These are phyloP conservation scores for Potorous gilbertii DNA, from an alignment of 2,797 vertebrate species.

Conservation along the genomic window DNA sequence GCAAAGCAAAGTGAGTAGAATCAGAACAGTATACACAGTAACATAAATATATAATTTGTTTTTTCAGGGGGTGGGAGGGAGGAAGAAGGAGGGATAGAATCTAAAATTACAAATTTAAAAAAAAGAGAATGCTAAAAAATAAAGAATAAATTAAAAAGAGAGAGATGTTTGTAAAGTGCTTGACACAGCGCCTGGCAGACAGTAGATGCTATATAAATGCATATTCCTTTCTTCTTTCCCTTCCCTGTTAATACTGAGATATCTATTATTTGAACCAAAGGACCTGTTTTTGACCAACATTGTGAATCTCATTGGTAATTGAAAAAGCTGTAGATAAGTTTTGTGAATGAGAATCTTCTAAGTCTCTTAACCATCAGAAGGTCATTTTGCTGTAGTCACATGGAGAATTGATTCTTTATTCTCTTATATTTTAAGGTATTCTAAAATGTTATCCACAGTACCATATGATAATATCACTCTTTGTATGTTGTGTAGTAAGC, in stretches of 20 bases:
- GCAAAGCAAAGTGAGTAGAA: background rate
- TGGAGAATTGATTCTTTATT: background rate
- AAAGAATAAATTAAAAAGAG: background rate
- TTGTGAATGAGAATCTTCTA: background rate
- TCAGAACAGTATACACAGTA: background rate
- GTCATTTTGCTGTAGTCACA: background rate
- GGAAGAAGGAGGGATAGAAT: background rate
- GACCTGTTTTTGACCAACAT: background rate
- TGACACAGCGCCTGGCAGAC: background rate
- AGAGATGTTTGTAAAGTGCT: background rate
- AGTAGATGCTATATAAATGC: background rate
- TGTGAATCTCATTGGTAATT: background rate
- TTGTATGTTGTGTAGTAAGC: background rate
- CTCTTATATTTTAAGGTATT: background rate
- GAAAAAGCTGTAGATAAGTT: background rate
- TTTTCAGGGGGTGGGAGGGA: background rate
- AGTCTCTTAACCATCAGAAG: constrained; percentile 13
- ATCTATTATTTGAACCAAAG: background rate
- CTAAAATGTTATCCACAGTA: background rate
- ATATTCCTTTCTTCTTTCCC: background rate
- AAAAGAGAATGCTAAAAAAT: background rate
- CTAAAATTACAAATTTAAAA: background rate
- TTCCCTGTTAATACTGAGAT: background rate
- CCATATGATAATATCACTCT: background rate
- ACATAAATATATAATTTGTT: background rate